Evolutionary conservation across 2,113 vertebrate species (phyloP).

Genomic region (Labeo rohita): DNA sequence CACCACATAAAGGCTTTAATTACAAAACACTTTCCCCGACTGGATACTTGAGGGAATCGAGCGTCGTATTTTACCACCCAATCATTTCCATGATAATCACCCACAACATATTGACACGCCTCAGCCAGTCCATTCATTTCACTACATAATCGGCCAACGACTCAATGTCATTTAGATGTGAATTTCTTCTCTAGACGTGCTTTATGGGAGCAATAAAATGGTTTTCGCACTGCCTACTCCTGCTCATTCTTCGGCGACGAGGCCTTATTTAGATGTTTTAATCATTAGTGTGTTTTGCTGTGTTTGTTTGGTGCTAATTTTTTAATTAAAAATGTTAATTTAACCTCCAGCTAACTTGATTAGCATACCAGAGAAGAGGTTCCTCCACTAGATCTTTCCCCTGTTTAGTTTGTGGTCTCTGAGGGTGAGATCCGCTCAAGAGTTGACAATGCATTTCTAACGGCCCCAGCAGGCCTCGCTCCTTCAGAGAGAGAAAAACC

Average conservation of each 20-base stretch:
- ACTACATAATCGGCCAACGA: constrained; percentile 38
- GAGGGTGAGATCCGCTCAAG: constrained; percentile 75
- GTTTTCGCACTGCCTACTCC: constrained; percentile 42
- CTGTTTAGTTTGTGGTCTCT: constrained; percentile 81
- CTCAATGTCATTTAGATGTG: constrained; percentile 40
- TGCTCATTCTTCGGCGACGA: constrained; percentile 57
- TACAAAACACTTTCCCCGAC: constrained; percentile 38
- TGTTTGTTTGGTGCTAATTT: constrained; percentile 86
- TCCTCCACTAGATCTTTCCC: constrained; percentile 74
- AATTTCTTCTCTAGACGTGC: constrained; percentile 39
- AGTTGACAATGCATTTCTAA: constrained; percentile 76
- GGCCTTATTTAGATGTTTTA: constrained; percentile 77
- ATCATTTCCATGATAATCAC: constrained; percentile 57
- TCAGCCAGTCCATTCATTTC: constrained; percentile 46
- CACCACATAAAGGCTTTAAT: constrained; percentile 33
- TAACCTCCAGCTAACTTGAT: constrained; percentile 78
- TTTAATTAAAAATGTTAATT: constrained; percentile 86
- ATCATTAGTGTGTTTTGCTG: constrained; percentile 84
- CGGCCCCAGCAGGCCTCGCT: constrained; percentile 66
- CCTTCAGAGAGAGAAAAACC: constrained; percentile 34
- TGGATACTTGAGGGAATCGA: constrained; percentile 47
- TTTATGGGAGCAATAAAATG: constrained; percentile 54
- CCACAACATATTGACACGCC: constrained; percentile 24
- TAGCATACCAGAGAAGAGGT: constrained; percentile 80
- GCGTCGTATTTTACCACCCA: constrained; percentile 48